phyloP scores from a whole-genome alignment of 2,888 invertebrate genomes.

The Leptopilina drosophilae region DNA sequence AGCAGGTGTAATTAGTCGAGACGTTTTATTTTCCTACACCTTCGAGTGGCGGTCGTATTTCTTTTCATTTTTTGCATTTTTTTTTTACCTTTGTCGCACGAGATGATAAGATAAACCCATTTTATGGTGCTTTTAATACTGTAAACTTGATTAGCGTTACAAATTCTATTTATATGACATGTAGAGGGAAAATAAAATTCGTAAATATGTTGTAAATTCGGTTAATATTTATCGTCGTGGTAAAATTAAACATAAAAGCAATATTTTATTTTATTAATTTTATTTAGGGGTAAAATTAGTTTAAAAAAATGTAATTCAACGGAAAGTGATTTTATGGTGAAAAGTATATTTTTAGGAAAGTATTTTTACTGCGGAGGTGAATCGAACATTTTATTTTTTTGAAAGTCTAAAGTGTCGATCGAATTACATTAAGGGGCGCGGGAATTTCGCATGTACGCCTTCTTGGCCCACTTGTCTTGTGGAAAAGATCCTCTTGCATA shows the following conservation, averaged over 20 bases:
- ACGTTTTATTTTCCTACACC: constrained; percentile 25
- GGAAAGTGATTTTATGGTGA: no score
- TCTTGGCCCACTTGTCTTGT: constrained; percentile 56
- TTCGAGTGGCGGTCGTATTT: constrained; percentile 9
- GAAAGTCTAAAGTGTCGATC: constrained; percentile 65
- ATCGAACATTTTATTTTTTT: constrained; percentile 59
- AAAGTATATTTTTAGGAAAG: no score
- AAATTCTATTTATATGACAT: neutral
- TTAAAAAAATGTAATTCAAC: no score
- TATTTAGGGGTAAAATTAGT: no score
- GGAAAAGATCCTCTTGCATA: constrained; percentile 65
- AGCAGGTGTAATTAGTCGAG: constrained; percentile 34
- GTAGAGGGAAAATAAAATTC: neutral
- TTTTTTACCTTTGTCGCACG: neutral
- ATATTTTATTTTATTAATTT: no score
- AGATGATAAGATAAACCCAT: constrained; percentile 20
- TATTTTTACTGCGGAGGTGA: constrained; percentile 45
- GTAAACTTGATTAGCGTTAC: constrained; percentile 8
- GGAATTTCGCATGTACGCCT: constrained; percentile 45
- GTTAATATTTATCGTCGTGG: neutral
- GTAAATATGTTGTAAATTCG: neutral
- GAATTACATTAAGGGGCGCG: constrained; percentile 64
- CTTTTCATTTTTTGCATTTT: neutral
- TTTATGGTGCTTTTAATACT: constrained; percentile 1
- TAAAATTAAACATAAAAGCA: neutral